phyloP scores from a whole-genome alignment of 1,140 invertebrate species.

The Latrodectus geometricus region DNA sequence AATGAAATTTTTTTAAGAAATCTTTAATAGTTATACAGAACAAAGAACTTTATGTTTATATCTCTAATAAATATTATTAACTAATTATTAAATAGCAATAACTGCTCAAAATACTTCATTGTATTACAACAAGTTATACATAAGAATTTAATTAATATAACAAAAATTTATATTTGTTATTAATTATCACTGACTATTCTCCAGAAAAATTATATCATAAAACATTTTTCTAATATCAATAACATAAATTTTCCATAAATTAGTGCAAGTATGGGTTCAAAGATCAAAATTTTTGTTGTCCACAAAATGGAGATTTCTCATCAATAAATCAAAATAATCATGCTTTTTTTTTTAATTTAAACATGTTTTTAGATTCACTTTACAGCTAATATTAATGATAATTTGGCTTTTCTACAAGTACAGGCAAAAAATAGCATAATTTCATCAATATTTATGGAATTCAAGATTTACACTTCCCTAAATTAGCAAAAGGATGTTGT shows the following conservation, averaged over 20 bases:
- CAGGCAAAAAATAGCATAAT: constrained; percentile 9
- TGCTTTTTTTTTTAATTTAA: constrained; percentile 20
- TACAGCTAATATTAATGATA: constrained; percentile 19
- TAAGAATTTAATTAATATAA: too few species aligned
- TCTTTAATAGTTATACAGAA: too few species aligned
- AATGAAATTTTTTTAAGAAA: too few species aligned
- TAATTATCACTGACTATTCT: constrained; percentile 8
- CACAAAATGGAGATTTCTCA: constrained; percentile 15
- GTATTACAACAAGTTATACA: too few species aligned
- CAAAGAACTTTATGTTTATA: too few species aligned
- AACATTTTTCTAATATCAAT: constrained; percentile 21
- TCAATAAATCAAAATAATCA: constrained; percentile 8
- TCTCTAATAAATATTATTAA: too few species aligned
- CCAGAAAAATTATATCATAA: neutral
- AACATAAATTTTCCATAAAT: constrained; percentile 7
- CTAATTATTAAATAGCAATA: too few species aligned
- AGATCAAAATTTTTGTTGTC: neutral
- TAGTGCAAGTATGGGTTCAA: neutral
- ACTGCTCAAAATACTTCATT: too few species aligned
- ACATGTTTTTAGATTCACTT: constrained; percentile 16
- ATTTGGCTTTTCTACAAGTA: constrained; percentile 23
- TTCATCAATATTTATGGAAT: neutral
- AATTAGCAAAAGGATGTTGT: neutral
- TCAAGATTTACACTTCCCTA: neutral
- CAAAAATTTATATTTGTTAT: too few species aligned